Conservation (phyloP, 2,113 vertebrate species). For the Verasper variegatus region DNA sequence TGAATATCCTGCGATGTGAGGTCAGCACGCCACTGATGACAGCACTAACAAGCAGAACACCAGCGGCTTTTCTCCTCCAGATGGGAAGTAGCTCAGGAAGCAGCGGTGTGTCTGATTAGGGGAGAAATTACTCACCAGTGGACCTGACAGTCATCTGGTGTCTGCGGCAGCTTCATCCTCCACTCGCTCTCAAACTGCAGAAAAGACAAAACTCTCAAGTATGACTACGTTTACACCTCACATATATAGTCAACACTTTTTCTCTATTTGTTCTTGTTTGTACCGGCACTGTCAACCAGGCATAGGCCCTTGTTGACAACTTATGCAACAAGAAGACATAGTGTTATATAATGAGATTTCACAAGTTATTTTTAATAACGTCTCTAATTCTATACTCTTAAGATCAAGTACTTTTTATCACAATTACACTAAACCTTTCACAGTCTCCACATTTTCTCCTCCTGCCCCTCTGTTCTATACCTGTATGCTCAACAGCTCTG, state of each 20-base stretch:
- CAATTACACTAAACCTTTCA: slow-evolving; percentile 7
- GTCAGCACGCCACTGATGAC: background rate
- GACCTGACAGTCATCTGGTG: slow-evolving; percentile 35
- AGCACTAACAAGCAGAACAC: slow-evolving; percentile 29
- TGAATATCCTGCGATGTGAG: background rate
- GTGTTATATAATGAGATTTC: slow-evolving; percentile 1
- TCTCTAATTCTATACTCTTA: background rate
- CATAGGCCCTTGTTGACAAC: background rate
- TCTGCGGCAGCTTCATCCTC: background rate
- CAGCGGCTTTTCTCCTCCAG: slow-evolving; percentile 30
- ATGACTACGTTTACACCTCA: background rate
- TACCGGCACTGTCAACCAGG: background rate
- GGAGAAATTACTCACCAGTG: slow-evolving; percentile 22
- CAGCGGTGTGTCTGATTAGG: slow-evolving; percentile 32
- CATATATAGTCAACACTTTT: background rate
- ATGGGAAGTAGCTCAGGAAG: slow-evolving; percentile 45
- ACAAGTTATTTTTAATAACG: background rate
- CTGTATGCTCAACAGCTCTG: background rate
- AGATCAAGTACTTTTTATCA: background rate
- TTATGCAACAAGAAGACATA: slow-evolving; percentile 13
- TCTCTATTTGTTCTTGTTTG: background rate
- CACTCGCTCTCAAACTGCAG: background rate
- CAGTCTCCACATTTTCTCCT: background rate
- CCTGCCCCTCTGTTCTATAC: background rate
- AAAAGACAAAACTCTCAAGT: background rate